Evolutionary conservation across 23 tunicate species (phyloP).

Genomic region (Halocynthia aurantium): DNA sequence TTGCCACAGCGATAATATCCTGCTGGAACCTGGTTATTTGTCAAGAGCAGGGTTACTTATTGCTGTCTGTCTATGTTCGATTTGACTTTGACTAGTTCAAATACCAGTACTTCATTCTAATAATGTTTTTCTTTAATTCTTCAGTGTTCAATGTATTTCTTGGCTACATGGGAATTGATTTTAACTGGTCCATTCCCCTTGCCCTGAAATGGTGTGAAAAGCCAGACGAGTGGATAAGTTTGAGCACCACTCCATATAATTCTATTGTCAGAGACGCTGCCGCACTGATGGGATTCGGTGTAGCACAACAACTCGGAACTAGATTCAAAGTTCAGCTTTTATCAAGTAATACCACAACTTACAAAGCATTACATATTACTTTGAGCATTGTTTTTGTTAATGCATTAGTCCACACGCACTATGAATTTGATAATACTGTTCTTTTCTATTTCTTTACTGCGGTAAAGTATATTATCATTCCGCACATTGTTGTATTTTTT

Average conservation of each 20-base stretch:
- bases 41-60: too few relatives aligned
- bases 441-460: slow-evolving; percentile 5
- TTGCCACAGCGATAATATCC: too few relatives aligned
- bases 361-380: neutral
- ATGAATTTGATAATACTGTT: neutral
- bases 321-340: neutral
- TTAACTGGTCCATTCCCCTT: neutral
- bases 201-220: slow-evolving; percentile 7
- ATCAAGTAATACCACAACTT: too few relatives aligned
- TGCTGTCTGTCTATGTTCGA: too few relatives aligned
- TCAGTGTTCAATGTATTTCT: neutral
- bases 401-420: neutral
- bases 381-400: neutral
- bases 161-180: slow-evolving; percentile 1
- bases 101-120: too few relatives aligned
- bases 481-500: slow-evolving; percentile 1
- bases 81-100: too few relatives aligned
- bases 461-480: neutral
- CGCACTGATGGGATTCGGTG: neutral
- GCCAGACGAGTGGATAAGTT: slow-evolving; percentile 6
- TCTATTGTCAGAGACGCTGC: neutral
- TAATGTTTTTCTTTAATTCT: too few relatives aligned
- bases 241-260: neutral
- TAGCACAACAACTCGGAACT: neutral
- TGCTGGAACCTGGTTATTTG: too few relatives aligned